phyloP scores from a whole-genome alignment of 1,140 invertebrate genomes.

The Meloidogyne hapla region DNA sequence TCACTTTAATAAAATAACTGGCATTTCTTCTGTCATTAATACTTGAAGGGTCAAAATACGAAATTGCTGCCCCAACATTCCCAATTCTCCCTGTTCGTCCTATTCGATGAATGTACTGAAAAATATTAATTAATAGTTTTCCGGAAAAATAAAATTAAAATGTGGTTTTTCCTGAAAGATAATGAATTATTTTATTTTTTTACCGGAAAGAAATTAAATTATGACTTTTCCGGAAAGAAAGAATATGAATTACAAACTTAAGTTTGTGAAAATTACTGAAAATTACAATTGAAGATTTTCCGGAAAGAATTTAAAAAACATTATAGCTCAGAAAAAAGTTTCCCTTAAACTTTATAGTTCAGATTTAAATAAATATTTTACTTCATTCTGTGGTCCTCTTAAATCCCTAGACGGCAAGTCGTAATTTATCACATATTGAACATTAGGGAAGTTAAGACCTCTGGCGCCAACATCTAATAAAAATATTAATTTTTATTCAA shows the following conservation, averaged over 20 bases:
- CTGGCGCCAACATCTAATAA: constrained; percentile 25
- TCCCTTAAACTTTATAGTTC: too few relatives aligned
- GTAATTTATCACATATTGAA: constrained; percentile 74
- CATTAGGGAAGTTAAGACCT: constrained; percentile 43
- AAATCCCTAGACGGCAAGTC: constrained; percentile 72
- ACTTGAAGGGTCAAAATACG: constrained; percentile 20
- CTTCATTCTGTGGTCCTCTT: constrained; percentile 8
- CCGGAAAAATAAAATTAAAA: too few relatives aligned
- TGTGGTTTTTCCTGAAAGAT: not conserved
- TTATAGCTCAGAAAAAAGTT: too few relatives aligned
- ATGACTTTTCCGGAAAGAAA: not conserved
- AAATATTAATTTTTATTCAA: not conserved
- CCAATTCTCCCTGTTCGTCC: constrained; percentile 30
- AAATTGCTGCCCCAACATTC: constrained; percentile 15
- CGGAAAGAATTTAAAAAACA: not conserved
- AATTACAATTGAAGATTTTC: too few relatives aligned
- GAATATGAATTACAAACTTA: not conserved
- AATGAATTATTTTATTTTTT: too few relatives aligned
- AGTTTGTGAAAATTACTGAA: too few relatives aligned
- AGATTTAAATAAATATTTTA: not conserved
- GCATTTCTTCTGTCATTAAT: constrained; percentile 8
- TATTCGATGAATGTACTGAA: constrained; percentile 39
- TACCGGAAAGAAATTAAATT: too few relatives aligned
- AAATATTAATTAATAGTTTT: not conserved
- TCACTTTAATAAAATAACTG: constrained; percentile 2